Base-by-base conservation (phyloP, 2,797 vertebrate species). In the Huso huso region DNA sequence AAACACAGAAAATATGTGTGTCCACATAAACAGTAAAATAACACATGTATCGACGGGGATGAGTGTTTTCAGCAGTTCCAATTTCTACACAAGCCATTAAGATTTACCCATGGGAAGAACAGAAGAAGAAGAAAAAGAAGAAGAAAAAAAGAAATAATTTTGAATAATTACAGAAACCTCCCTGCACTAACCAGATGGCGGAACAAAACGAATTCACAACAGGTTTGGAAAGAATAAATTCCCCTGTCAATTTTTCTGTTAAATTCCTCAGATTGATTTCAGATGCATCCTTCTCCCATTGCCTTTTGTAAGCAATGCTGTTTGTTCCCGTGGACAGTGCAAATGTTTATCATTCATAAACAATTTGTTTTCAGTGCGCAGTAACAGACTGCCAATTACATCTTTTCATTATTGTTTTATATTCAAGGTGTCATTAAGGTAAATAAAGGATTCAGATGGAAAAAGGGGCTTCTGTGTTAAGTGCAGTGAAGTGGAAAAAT, bases 241-340 rank as follows among this genome's bases (percentile, higher is more conserved):
- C 67, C 67, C 72, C 49, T 71, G 69, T 73, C 58, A 66, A 58
- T 69, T 74, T 37, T 65, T 58, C 68, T 62, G 49, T 61, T 69
- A 69, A 74, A 74, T 71, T 74, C 70, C 62, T 64, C 60, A 66
- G 69, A 74, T 71, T 74, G 72, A 74, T 74, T 74, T 74, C 70
- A 64, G 61, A 74, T 74, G 65, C 61, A 64, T 67, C 65, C 59
- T 53, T 66, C 63, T 66, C 67, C 63, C 69, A 65, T 64, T 66
- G 70, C 70, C 63, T 66, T 58, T 70, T 66, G 64, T 60, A 13
- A 66, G 65, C 53, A 63, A 58, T 65, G 51, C 62, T 71, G 55
- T 60, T 68, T 68, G 57, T 71, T 68, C 70, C 66, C 49, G 57
- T 11, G 9, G 49, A 63, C 15, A 68, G 48, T 50, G n/a, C 66